Conservation (phyloP, 1,140 invertebrate species). For the Lysiphlebus fabarum region DNA sequence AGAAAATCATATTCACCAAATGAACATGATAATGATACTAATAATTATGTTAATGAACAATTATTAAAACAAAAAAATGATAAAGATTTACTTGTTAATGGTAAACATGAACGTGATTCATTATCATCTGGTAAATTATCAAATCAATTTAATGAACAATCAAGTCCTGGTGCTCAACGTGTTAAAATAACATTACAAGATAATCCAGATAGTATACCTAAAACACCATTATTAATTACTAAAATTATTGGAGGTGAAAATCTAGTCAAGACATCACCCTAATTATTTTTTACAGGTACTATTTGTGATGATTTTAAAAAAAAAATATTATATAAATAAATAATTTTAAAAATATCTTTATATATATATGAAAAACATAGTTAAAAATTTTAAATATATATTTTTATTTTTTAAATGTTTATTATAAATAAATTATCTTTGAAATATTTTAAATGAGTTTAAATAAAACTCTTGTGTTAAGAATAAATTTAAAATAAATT, state of each 20-base stretch:
- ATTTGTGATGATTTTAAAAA: too few species aligned
- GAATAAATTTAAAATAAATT: too few species aligned
- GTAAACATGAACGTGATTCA: constrained; percentile 21
- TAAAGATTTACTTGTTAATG: constrained; percentile 14
- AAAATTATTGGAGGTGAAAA: constrained; percentile 47
- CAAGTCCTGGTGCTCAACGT: constrained; percentile 48
- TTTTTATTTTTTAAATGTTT: too few species aligned
- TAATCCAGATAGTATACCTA: constrained; percentile 52
- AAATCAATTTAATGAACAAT: constrained; percentile 21
- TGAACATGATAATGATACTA: constrained; percentile 32
- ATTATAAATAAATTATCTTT: too few species aligned
- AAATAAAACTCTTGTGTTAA: too few species aligned
- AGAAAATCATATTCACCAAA: constrained; percentile 36
- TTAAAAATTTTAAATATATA: too few species aligned
- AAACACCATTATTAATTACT: constrained; percentile 52
- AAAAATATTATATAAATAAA: too few species aligned
- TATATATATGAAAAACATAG: too few species aligned
- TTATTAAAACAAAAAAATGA: neutral
- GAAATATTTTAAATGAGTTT: too few species aligned
- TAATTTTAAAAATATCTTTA: too few species aligned
- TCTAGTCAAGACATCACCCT: constrained; percentile 46
- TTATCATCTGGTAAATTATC: constrained; percentile 23
- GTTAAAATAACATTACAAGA: constrained; percentile 53
- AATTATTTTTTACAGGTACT: too few species aligned
- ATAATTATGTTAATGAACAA: constrained; percentile 23